These are phyloP conservation scores for Conus betulinus DNA, from an alignment of 1,140 invertebrate genomes.

Conservation along the genomic window DNA sequence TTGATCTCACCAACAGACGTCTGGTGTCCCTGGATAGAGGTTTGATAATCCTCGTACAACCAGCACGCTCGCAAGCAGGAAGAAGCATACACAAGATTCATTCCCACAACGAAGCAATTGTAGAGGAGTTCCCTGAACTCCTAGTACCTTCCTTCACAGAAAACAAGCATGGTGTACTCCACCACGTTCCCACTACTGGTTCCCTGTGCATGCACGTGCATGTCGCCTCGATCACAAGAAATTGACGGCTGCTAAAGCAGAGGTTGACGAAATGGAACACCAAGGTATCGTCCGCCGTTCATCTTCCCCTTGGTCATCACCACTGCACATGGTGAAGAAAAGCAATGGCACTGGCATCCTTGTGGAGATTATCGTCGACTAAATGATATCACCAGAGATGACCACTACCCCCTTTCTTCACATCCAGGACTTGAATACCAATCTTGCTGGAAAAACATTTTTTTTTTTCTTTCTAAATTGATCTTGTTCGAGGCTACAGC, in stretches of 20 bases:
- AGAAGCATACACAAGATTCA: neutral
- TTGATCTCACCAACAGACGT: neutral
- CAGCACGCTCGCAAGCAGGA: neutral
- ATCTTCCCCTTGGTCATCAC: neutral
- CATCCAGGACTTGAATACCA: neutral
- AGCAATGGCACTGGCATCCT: slow-evolving; percentile 1
- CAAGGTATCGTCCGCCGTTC: neutral
- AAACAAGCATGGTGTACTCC: slow-evolving; percentile 15
- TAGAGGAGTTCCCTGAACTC: neutral
- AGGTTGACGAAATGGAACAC: neutral
- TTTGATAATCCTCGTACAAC: neutral
- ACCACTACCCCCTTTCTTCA: neutral
- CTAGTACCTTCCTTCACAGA: neutral
- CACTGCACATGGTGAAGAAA: neutral
- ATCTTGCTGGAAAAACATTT: neutral
- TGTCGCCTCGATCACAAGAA: slow-evolving; percentile 12
- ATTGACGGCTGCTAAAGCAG: neutral
- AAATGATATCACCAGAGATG: neutral
- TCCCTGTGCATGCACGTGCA: slow-evolving; percentile 4
- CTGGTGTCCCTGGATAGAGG: neutral
- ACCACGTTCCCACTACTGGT: slow-evolving; percentile 11
- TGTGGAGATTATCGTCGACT: slow-evolving; percentile 15
- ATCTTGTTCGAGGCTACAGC: neutral
- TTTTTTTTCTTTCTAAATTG: neutral
- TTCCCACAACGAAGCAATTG: neutral